Base-by-base conservation (phyloP, 2,797 vertebrate species). In the Spinus pinus region DNA sequence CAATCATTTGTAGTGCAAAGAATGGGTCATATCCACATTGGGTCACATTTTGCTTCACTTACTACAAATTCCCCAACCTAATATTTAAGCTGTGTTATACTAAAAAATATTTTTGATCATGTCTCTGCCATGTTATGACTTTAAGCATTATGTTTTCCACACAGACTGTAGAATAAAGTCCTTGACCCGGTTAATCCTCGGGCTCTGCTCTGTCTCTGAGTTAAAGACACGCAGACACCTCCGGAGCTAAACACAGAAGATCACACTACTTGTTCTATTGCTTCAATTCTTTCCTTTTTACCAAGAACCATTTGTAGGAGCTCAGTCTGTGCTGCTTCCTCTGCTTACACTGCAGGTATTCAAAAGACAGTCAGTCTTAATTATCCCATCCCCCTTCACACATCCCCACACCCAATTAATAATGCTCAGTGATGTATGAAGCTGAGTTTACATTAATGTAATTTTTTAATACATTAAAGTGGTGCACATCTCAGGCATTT, bases 371-470 rank as follows among this genome's bases (percentile, higher is more conserved):
- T 84, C 91, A 86, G 81, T 61, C 86, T 86, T 95, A 95, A 97
- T 96, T 95, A 94, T 91, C 75, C 89, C 83, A 93, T 66, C 92
- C 92, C 92, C 84, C 72, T 93, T 95, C 86, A 94, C 84, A 93
- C 90, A 94, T 93, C 57, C 92, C 39, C 84, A 89, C 88, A 96
- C 84, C 72, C 93, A 97, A 96, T 96, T 97, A 97, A 97, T 96
- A 96, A 96, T 90, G 93, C 72, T 94, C 94, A 95, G 75, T 90
- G 94, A 92, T 94, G 94, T 95, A 93, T 92, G 92, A 94, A 96
- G 72, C 75, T 87, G 86, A 90, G 91, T 95, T 96, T 95, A 94
- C 89, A 65, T 93, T 94, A 95, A 94, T 83, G 72, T 39, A 93
- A 69, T 93, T 86, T 97, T 95, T 92, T 83, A 94, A 95, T 95